phyloP scores from a whole-genome alignment of 2,797 vertebrate species.

The Margarornis squamiger region DNA sequence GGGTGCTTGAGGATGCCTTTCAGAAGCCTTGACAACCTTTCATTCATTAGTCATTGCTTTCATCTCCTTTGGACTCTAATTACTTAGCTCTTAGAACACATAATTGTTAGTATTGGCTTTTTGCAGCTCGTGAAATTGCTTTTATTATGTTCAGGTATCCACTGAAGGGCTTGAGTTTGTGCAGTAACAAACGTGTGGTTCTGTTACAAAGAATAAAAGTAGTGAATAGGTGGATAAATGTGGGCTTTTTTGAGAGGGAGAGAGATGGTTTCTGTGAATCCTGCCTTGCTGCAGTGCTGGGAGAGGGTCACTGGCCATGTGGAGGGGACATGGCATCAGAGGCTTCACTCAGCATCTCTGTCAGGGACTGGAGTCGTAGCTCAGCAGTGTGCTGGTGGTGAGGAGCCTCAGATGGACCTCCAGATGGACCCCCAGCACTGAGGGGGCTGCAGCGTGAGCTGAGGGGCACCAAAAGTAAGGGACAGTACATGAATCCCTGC shows the following conservation, averaged over 20 bases:
- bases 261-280: background rate
- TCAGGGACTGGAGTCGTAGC: background rate
- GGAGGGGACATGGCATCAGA: fast-evolving
- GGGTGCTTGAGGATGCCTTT: background rate
- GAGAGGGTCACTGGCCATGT: background rate
- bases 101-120: constrained; percentile 35
- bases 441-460: background rate
- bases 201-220: background rate
- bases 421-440: too few species aligned
- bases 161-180: background rate
- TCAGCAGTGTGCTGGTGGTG: background rate
- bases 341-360: background rate
- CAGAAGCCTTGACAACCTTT: background rate
- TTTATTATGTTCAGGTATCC: background rate
- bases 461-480: too few species aligned
- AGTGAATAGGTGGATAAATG: background rate
- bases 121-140: background rate
- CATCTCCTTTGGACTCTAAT: constrained; percentile 41
- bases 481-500: background rate
- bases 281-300: background rate
- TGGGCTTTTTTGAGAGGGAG: fast-evolving
- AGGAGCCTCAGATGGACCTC: background rate
- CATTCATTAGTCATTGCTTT: constrained; percentile 33
- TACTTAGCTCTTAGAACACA: background rate
- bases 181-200: background rate